These are phyloP conservation scores for Phalangium opilio DNA, from an alignment of 2,888 invertebrate genomes.

Conservation along the genomic window DNA sequence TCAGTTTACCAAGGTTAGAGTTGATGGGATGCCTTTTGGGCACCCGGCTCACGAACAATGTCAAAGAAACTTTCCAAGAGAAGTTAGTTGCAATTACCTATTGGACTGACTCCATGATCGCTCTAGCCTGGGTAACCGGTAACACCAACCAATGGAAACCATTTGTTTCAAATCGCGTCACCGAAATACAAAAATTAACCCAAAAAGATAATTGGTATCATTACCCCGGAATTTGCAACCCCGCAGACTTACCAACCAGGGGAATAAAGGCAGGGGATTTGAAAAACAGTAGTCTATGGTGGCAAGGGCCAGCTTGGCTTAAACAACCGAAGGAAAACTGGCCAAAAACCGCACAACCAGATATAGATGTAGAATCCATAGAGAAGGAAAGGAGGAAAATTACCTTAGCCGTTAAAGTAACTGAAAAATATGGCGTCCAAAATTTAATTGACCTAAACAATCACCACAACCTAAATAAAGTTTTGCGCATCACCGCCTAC, in stretches of 20 bases:
- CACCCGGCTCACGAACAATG: neutral
- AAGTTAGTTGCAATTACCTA: neutral
- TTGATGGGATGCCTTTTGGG: constrained; percentile 15
- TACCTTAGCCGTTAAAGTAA: no score
- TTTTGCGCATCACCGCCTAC: no score
- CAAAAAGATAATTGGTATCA: constrained; percentile 18
- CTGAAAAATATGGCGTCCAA: no score
- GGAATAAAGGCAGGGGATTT: constrained; percentile 16
- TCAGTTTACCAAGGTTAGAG: constrained; percentile 20
- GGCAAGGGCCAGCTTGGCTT: constrained; percentile 21
- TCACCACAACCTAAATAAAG: no score
- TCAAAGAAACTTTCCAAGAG: constrained; percentile 1
- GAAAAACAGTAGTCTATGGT: constrained; percentile 17
- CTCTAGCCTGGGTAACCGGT: constrained; percentile 19
- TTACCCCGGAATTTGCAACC: constrained; percentile 21
- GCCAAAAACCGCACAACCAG: neutral
- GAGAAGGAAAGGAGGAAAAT: no score
- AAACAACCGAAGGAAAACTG: neutral
- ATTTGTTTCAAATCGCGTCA: constrained; percentile 22
- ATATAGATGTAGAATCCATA: no score
- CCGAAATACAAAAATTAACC: constrained; percentile 17
- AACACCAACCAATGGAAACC: constrained; percentile 15
- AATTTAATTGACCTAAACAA: no score
- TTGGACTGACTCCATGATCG: constrained; percentile 19
- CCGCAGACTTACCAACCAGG: constrained; percentile 23